Evolutionary conservation across 92 coral and sea anemone species (phyloP).

Genomic region (Epizoanthus rinbou): DNA sequence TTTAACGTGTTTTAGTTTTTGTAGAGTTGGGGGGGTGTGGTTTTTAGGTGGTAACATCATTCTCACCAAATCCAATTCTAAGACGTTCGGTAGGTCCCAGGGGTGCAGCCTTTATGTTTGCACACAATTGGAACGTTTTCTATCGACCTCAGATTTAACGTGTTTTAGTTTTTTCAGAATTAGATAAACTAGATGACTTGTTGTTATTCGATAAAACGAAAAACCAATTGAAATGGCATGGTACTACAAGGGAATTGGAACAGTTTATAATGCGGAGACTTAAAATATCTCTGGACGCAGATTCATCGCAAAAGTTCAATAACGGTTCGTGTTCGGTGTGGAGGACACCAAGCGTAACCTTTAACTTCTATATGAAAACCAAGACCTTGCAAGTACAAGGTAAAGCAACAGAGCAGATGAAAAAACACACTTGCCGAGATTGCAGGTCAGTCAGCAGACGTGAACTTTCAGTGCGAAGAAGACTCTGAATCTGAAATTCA

Average conservation of each 20-base stretch:
- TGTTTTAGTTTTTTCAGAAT: no score
- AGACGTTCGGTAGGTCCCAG: no score
- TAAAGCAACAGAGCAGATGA: slow-evolving; percentile 40
- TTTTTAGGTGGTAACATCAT: no score
- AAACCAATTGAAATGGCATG: slow-evolving; percentile 40
- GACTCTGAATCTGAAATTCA: slow-evolving; percentile 33
- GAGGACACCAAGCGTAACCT: slow-evolving; percentile 48
- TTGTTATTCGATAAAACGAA: slow-evolving; percentile 34
- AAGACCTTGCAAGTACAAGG: slow-evolving; percentile 46
- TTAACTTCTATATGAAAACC: slow-evolving; percentile 38
- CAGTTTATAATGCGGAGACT: slow-evolving; percentile 23
- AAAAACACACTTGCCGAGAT: slow-evolving; percentile 25
- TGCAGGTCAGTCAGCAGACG: slow-evolving; percentile 26
- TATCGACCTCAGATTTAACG: no score
- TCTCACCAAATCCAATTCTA: no score
- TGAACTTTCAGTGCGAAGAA: slow-evolving; percentile 23
- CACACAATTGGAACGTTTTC: no score
- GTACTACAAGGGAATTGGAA: slow-evolving; percentile 30
- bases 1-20: no score
- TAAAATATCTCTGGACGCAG: slow-evolving; percentile 33
- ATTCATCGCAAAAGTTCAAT: slow-evolving; percentile 17
- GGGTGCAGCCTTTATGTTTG: no score
- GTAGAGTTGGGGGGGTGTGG: no score
- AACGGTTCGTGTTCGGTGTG: slow-evolving; percentile 48
- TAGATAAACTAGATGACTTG: slow-evolving; percentile 31